Conservation (phyloP, 2,113 vertebrate species). For the Nansenia antarctica region DNA sequence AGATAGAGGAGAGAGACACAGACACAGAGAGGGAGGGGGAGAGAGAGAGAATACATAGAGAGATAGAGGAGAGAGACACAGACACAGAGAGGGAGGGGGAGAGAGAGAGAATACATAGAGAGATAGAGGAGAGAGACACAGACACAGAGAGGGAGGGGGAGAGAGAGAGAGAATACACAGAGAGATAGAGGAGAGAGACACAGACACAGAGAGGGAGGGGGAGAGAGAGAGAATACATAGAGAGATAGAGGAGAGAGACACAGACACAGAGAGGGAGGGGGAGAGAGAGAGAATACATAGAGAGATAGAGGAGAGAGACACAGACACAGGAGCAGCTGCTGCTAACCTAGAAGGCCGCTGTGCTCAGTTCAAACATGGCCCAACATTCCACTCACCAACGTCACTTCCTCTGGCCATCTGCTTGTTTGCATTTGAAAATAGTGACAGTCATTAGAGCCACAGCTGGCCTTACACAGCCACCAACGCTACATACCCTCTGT, state of each 20-base stretch:
- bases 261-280: neutral
- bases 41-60: too few relatives aligned
- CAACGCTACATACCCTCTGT: neutral
- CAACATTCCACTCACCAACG: neutral
- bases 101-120: neutral
- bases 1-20: too few relatives aligned
- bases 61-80: too few relatives aligned
- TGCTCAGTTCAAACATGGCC: neutral
- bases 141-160: neutral
- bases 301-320: neutral
- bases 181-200: slow-evolving; percentile 30
- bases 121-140: too few relatives aligned
- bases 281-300: neutral
- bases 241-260: neutral
- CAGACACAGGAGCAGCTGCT: too few relatives aligned
- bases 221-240: neutral
- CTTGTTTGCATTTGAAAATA: neutral
- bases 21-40: neutral
- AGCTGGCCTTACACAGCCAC: neutral
- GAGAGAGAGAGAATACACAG: neutral
- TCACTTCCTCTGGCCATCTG: neutral
- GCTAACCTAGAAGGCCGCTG: neutral
- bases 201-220: neutral
- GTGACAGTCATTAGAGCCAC: neutral
- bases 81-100: too few relatives aligned